A percentile compares a stretch with the other conserved stretches of the same genome.
Conservation (phyloP, 2,113 vertebrate genomes). For the Melanocharis versteri region DNA sequence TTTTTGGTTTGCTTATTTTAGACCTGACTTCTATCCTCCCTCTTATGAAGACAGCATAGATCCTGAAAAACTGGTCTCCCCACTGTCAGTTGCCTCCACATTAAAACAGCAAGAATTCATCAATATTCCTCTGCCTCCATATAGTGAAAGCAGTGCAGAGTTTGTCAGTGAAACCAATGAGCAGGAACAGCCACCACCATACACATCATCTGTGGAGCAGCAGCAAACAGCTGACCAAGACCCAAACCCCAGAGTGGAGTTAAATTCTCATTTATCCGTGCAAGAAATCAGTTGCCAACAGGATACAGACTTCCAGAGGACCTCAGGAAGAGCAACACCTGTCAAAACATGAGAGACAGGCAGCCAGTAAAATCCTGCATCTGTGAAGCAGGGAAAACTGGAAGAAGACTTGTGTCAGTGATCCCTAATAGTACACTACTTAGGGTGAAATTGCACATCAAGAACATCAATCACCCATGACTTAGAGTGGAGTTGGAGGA, state of each 20-base stretch:
- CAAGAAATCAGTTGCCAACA: not conserved
- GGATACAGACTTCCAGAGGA: not conserved
- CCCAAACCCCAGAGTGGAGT: rapidly evolving
- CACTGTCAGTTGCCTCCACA: not conserved
- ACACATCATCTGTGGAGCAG: slow-evolving; percentile 27
- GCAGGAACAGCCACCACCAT: slow-evolving; percentile 77
- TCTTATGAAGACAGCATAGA: slow-evolving; percentile 78
- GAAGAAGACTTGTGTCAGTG: not conserved
- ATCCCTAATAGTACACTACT: not conserved
- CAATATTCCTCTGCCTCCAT: slow-evolving; percentile 73
- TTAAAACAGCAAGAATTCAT: not conserved
- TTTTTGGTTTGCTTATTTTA: slow-evolving; percentile 43
- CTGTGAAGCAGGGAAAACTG: not conserved
- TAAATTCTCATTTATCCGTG: not conserved
- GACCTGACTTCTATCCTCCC: slow-evolving; percentile 79
- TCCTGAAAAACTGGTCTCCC: not conserved
- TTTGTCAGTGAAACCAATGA: slow-evolving; percentile 46
- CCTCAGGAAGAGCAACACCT: not conserved
- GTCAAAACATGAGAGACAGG: not conserved
- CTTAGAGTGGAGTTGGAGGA: not conserved
- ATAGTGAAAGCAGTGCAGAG: slow-evolving; percentile 60
- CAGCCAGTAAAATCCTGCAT: not conserved
- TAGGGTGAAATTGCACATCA: not conserved
- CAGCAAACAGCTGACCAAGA: not conserved
- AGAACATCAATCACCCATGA: not conserved